Percentiles rank a stretch among this genome's conserved stretches.
These are phyloP conservation scores for Drosophila nannoptera DNA, from an alignment of 1,140 invertebrate species.

Conservation along the genomic window DNA sequence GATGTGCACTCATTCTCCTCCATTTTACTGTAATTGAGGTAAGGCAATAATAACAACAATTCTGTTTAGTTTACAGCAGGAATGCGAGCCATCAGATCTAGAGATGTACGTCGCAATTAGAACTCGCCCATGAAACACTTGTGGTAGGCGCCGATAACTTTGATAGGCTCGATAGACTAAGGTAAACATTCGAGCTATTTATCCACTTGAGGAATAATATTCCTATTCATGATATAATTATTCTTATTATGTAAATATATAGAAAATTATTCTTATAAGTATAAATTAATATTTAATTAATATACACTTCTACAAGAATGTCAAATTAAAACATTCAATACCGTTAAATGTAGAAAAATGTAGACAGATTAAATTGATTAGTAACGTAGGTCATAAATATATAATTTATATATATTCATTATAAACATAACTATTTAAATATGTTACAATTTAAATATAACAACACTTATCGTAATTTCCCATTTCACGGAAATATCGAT, in stretches of 20 bases:
- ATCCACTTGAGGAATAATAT: background rate
- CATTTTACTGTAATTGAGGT: constrained; percentile 32
- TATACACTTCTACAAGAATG: too few species aligned
- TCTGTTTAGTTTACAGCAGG: constrained; percentile 43
- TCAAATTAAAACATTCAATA: too few species aligned
- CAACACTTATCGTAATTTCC: background rate
- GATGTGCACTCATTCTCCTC: constrained; percentile 37
- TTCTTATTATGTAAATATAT: background rate
- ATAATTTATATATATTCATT: too few species aligned
- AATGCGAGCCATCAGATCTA: constrained; percentile 6
- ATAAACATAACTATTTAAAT: too few species aligned
- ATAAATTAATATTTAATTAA: background rate
- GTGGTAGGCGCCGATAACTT: background rate
- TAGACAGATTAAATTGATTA: too few species aligned
- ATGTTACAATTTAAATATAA: background rate
- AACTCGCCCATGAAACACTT: constrained; percentile 4
- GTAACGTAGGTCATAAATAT: too few species aligned
- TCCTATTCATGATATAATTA: background rate
- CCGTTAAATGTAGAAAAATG: too few species aligned
- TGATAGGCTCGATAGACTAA: background rate
- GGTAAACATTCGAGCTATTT: background rate
- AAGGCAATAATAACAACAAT: constrained; percentile 34
- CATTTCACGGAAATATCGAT: background rate
- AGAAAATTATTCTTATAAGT: background rate
- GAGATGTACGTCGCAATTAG: constrained; percentile 9